A percentile compares a stretch with the other conserved stretches of the same genome.
Evolutionary conservation across 2,113 vertebrate genomes (phyloP).

Genomic region (Myrmecobius fasciatus): DNA sequence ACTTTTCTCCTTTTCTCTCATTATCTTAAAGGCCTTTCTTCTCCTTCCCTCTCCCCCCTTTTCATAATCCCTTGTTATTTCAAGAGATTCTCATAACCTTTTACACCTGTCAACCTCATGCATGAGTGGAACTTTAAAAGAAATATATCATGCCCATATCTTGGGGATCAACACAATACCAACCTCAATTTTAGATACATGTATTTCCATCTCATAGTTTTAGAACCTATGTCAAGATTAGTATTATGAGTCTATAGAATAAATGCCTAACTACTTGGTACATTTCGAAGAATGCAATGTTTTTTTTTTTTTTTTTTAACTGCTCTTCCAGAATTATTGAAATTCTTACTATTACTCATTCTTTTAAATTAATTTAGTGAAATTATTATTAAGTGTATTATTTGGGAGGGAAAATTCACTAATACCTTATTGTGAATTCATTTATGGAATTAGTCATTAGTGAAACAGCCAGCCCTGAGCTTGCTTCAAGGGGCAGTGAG

Average conservation of each 20-base stretch:
- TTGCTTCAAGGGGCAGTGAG: constrained; percentile 13
- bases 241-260: not conserved
- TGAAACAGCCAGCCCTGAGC: not conserved
- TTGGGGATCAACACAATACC: not conserved
- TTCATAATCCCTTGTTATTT: constrained; percentile 38
- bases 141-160: constrained; percentile 19
- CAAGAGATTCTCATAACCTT: constrained; percentile 33
- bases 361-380: too few species aligned
- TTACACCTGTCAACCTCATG: constrained; percentile 13
- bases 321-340: not conserved
- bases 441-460: constrained; percentile 16
- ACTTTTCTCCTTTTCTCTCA: constrained; percentile 29
- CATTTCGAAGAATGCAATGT: not conserved
- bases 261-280: not conserved
- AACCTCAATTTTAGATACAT: constrained; percentile 29
- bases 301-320: not conserved
- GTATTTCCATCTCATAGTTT: constrained; percentile 5
- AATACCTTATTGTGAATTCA: not conserved
- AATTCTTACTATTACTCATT: not conserved
- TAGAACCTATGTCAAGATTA: not conserved
- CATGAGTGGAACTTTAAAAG: constrained; percentile 1
- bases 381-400: constrained; percentile 21
- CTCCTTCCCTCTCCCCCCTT: not conserved
- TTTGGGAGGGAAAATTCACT: not conserved
- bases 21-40: constrained; percentile 13